Percentiles rank a stretch among this genome's conserved stretches.
Evolutionary conservation across 2,113 vertebrate genomes (phyloP).

Genomic region (Rhea americana): DNA sequence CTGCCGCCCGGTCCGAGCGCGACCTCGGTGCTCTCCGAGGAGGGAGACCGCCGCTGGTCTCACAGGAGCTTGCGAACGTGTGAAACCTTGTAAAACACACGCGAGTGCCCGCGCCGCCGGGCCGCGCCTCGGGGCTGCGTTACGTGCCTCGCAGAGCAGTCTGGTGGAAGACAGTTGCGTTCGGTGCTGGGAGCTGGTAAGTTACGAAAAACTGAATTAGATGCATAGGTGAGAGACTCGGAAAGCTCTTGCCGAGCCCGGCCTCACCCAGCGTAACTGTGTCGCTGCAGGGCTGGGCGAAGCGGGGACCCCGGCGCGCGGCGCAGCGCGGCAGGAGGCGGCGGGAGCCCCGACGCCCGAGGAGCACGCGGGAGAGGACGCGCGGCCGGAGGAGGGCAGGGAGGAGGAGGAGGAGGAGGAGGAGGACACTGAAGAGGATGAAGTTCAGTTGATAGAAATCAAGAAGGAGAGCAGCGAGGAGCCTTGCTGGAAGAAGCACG

Average conservation of each 20-base stretch:
- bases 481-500: slow-evolving; percentile 14
- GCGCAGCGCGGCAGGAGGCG: neutral
- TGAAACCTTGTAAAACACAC: fast-evolving
- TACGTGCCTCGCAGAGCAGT: neutral
- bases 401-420: slow-evolving; percentile 15
- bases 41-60: no score
- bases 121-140: fast-evolving
- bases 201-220: neutral
- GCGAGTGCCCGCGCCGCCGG: fast-evolving
- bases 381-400: neutral
- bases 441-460: slow-evolving; percentile 69
- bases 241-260: fast-evolving
- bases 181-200: neutral
- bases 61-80: fast-evolving
- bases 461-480: slow-evolving; percentile 57
- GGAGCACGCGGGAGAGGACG: slow-evolving; percentile 2
- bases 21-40: no score
- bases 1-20: no score
- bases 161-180: fast-evolving
- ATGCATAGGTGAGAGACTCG: neutral
- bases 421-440: slow-evolving; percentile 60
- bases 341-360: neutral
- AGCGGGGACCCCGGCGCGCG: neutral
- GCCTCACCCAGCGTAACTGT: neutral
- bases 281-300: slow-evolving; percentile 55